phyloP scores from a whole-genome alignment of 53 echinoderm and acorn worm species.

The Stichopus horrens region DNA sequence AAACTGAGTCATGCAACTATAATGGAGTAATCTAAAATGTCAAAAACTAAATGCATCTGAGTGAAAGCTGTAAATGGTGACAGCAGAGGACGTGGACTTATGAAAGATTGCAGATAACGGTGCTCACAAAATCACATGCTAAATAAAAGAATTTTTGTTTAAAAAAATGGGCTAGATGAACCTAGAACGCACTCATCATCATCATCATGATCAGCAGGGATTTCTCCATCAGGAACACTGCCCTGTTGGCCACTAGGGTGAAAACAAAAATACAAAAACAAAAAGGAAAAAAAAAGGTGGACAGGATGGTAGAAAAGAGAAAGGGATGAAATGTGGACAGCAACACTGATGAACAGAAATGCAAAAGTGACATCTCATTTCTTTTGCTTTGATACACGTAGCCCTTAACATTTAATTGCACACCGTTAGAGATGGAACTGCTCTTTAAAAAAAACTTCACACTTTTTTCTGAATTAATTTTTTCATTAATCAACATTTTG shows the following conservation, averaged over 20 bases:
- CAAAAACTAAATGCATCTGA: neutral
- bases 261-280: constrained; percentile 21
- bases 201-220: constrained; percentile 20
- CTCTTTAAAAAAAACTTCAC: too few relatives aligned
- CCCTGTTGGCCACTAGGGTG: constrained; percentile 23
- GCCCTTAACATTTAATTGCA: too few relatives aligned
- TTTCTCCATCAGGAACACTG: neutral
- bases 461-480: too few relatives aligned
- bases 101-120: constrained; percentile 20
- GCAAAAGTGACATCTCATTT: neutral
- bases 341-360: neutral
- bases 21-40: neutral
- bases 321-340: constrained; percentile 10
- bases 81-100: constrained; percentile 11
- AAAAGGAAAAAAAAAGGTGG: constrained; percentile 8
- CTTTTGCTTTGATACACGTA: too few relatives aligned
- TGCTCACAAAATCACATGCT: constrained; percentile 30
- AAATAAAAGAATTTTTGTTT: neutral
- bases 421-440: too few relatives aligned
- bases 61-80: neutral
- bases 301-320: neutral
- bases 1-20: constrained; percentile 1
- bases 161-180: constrained; percentile 27
- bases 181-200: constrained; percentile 47
- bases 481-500: too few relatives aligned